Conservation (phyloP, 35 echinoderm and acorn worm genomes). For the Anneissia japonica region DNA sequence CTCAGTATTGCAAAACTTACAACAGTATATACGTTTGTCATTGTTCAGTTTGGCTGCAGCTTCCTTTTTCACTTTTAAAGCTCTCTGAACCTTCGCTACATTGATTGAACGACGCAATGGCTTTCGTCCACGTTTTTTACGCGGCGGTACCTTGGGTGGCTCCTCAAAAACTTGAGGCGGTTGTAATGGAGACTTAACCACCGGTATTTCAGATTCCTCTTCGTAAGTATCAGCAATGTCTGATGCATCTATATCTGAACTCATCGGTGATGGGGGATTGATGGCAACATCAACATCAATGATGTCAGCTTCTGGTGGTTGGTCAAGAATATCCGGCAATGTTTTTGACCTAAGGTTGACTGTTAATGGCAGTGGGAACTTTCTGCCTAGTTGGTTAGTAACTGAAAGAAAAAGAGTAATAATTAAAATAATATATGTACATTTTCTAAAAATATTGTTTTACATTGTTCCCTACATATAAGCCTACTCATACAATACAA, state of each 20-base stretch:
- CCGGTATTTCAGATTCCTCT: not conserved
- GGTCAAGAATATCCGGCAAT: not conserved
- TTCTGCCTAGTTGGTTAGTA: not conserved
- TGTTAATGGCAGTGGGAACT: not conserved
- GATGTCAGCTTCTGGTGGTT: not conserved
- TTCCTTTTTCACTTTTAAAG: not conserved
- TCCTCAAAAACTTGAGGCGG: not conserved
- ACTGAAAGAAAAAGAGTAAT: not conserved
- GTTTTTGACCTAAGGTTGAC: not conserved
- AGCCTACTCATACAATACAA: no score
- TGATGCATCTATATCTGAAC: not conserved
- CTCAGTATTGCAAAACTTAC: conserved; percentile 51
- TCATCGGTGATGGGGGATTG: not conserved
- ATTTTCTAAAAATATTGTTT: no score
- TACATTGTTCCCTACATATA: no score
- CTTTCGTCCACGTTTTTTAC: not conserved
- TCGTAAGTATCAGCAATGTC: not conserved
- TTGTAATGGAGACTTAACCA: not conserved
- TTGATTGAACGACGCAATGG: not conserved
- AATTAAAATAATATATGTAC: not conserved
- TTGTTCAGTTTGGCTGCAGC: not conserved
- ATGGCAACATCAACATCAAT: not conserved
- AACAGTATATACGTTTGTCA: conserved; percentile 26
- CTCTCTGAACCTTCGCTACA: not conserved
- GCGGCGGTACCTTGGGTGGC: not conserved